Conservation (phyloP, 2,888 invertebrate genomes). For the Drosophila kambysellisi region DNA sequence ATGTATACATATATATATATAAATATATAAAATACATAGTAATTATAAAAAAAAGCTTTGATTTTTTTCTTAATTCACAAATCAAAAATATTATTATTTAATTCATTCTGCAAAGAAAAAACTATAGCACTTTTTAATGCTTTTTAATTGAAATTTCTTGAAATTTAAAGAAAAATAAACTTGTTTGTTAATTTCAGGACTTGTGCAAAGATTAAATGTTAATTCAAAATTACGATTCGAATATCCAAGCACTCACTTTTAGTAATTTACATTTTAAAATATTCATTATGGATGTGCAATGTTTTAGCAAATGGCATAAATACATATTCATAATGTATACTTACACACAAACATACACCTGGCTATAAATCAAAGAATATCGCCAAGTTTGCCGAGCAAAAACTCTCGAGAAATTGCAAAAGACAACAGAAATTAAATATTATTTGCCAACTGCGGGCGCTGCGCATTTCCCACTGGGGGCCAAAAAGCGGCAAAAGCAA, state of each 20-base stretch:
- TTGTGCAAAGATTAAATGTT: background rate
- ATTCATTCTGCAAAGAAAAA: background rate
- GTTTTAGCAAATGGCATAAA: background rate
- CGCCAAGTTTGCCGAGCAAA: slow-evolving; percentile 31
- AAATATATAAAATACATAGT: background rate
- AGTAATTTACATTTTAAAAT: background rate
- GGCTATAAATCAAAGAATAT: slow-evolving; percentile 34
- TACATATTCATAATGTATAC: background rate
- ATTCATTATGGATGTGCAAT: background rate
- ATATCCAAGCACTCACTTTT: background rate
- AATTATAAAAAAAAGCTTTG: background rate
- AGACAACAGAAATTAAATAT: slow-evolving; percentile 47
- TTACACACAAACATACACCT: background rate
- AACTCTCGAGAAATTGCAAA: slow-evolving; percentile 44
- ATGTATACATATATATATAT: background rate
- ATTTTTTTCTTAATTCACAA: background rate
- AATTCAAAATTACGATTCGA: background rate
- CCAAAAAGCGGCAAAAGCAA: slow-evolving; percentile 57
- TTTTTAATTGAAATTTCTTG: background rate
- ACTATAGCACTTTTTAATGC: background rate
- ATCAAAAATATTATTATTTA: background rate
- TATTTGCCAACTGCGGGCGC: slow-evolving; percentile 70
- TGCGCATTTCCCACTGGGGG: slow-evolving; percentile 71
- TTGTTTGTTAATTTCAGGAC: background rate
- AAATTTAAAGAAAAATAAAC: background rate